Conservation (phyloP, 92 coral and sea anemone genomes). For the Heliopora coerulea region DNA sequence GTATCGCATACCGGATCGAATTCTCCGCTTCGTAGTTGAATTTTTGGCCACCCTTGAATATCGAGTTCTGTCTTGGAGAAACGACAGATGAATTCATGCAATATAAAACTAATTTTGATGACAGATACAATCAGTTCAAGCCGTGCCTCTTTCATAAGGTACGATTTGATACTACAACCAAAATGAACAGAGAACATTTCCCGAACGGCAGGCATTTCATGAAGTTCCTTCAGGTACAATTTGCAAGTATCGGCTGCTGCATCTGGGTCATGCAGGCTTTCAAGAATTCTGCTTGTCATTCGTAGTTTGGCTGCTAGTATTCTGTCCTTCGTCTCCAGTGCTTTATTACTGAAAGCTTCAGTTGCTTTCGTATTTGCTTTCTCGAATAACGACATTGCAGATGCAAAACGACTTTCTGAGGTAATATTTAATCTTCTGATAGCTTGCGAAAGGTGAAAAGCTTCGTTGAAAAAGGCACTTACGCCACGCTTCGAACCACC, state of each 20-base stretch:
- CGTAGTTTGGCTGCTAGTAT: slow-evolving; percentile 14
- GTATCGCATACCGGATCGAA: slow-evolving; percentile 10
- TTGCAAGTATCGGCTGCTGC: slow-evolving; percentile 49
- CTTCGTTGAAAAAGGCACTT: no score
- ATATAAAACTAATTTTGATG: slow-evolving; percentile 34
- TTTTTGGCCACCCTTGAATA: slow-evolving; percentile 4
- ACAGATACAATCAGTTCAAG: slow-evolving; percentile 44
- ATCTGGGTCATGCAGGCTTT: slow-evolving; percentile 4
- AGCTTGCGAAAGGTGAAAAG: no score
- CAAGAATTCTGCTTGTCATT: slow-evolving; percentile 24
- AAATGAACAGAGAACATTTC: slow-evolving; percentile 45
- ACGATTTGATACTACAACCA: slow-evolving; percentile 47
- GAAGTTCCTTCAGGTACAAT: slow-evolving; percentile 51
- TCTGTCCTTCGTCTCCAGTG: slow-evolving; percentile 10
- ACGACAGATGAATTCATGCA: slow-evolving; percentile 16
- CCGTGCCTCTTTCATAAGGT: slow-evolving; percentile 42
- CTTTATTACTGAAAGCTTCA: slow-evolving; percentile 21
- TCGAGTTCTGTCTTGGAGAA: slow-evolving; percentile 1
- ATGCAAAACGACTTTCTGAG: slow-evolving; percentile 3
- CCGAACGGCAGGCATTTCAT: slow-evolving; percentile 41
- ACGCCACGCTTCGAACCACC: no score
- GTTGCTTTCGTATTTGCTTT: slow-evolving; percentile 12
- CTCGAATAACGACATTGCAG: slow-evolving; percentile 1
- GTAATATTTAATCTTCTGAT: not conserved
- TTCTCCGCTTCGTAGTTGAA: not conserved